Conservation (phyloP, 2,797 vertebrate genomes). For the Takifugu rubripes region DNA sequence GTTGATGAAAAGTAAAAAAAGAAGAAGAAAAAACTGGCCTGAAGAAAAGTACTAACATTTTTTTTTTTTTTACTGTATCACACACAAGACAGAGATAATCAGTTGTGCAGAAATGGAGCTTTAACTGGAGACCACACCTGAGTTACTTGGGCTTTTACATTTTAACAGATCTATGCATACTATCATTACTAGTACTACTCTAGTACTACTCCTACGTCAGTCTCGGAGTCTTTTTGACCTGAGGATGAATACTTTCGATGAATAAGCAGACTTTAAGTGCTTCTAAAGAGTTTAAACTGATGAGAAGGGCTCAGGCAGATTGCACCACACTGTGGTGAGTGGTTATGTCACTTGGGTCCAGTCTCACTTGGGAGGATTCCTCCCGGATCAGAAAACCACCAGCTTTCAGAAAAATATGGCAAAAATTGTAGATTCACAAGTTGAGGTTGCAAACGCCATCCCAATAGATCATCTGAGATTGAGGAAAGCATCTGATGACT, state of each 20-base stretch:
- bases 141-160: background rate
- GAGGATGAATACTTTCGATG: background rate
- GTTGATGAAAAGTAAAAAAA: slow-evolving; percentile 15
- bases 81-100: background rate
- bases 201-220: too few relatives aligned
- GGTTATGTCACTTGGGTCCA: background rate
- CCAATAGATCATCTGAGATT: slow-evolving; percentile 37
- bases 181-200: too few relatives aligned
- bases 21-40: background rate
- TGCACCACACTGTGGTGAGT: background rate
- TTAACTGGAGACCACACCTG: too few relatives aligned
- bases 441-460: slow-evolving; percentile 6
- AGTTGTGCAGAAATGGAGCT: too few relatives aligned
- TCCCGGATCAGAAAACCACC: too few relatives aligned
- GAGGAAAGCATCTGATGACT: slow-evolving; percentile 36
- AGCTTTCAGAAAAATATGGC: background rate
- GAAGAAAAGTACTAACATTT: background rate
- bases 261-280: background rate
- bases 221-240: too few relatives aligned
- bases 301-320: slow-evolving; percentile 2
- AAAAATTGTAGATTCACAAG: slow-evolving; percentile 17
- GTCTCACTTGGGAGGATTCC: background rate
- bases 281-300: background rate
- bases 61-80: background rate
- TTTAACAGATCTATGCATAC: too few relatives aligned